phyloP scores from a whole-genome alignment of 2,888 invertebrate genomes.

The Synergus japonicus region DNA sequence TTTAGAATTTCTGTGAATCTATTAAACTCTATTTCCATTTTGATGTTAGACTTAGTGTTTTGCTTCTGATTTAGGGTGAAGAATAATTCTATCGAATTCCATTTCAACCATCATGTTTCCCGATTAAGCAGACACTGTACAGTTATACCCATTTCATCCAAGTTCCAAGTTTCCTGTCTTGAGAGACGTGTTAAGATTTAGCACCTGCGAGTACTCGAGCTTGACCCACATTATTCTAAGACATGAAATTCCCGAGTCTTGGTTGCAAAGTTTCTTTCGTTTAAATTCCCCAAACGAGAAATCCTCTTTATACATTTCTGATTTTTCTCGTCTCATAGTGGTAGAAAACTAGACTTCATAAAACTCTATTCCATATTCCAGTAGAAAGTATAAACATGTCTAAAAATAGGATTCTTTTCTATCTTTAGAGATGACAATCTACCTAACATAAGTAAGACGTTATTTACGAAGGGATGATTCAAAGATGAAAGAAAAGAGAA shows the following conservation, averaged over 20 bases:
- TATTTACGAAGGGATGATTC: not conserved
- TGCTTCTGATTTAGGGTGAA: not conserved
- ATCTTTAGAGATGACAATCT: not conserved
- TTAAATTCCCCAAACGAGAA: constrained; percentile 6
- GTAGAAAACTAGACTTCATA: not conserved
- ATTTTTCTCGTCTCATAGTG: not conserved
- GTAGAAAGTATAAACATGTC: not conserved
- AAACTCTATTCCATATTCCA: not conserved
- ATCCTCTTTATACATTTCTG: constrained; percentile 13
- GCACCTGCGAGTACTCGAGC: constrained; percentile 52
- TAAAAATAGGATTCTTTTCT: not conserved
- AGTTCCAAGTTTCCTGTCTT: constrained; percentile 36
- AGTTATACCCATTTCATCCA: constrained; percentile 10
- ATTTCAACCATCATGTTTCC: constrained; percentile 10
- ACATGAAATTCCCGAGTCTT: constrained; percentile 7
- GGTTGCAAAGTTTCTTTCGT: not conserved
- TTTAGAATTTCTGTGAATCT: no score
- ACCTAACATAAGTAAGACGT: not conserved
- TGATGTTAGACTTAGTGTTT: not conserved
- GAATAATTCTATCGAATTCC: constrained; percentile 7
- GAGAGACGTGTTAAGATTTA: constrained; percentile 55
- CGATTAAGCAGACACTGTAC: constrained; percentile 5
- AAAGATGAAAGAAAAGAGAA: not conserved
- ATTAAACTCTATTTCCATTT: no score
- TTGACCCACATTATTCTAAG: constrained; percentile 54